Conservation (phyloP, 2,113 vertebrate species). For the Turnix velox region DNA sequence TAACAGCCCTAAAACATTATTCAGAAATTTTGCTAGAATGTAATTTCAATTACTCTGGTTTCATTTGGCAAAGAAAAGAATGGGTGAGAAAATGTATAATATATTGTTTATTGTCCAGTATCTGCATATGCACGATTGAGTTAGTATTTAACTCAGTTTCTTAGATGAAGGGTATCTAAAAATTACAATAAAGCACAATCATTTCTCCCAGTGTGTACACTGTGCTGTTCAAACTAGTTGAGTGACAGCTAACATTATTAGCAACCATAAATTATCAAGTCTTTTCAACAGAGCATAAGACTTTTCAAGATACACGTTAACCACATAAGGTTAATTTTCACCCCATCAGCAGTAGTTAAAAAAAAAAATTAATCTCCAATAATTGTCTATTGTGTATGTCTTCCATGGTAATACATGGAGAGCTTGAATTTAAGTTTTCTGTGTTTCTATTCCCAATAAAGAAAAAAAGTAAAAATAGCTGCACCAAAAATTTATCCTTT, state of each 20-base stretch:
- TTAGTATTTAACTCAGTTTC: not conserved
- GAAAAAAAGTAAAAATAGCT: not conserved
- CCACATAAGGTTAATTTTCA: not conserved
- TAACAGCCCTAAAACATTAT: not conserved
- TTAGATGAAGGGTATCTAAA: not conserved
- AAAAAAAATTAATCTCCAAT: not conserved
- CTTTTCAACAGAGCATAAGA: not conserved
- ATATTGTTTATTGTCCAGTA: not conserved
- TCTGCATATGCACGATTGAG: not conserved
- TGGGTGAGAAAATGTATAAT: not conserved
- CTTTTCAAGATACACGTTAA: not conserved
- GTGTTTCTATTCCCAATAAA: not conserved
- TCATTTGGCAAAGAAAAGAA: not conserved
- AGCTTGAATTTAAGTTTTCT: not conserved
- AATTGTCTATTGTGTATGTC: not conserved
- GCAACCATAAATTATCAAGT: not conserved
- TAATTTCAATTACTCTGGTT: not conserved
- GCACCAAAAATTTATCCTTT: not conserved
- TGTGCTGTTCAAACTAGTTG: not conserved
- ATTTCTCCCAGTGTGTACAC: rapidly evolving
- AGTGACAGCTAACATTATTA: not conserved
- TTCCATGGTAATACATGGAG: not conserved
- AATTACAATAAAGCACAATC: not conserved
- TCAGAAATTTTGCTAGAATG: not conserved
- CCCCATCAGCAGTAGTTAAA: not conserved